Evolutionary conservation across 2,888 invertebrate species (phyloP), one percentile per base, ranked within the genome.

Genomic region (Standfussiana lucernea): DNA sequence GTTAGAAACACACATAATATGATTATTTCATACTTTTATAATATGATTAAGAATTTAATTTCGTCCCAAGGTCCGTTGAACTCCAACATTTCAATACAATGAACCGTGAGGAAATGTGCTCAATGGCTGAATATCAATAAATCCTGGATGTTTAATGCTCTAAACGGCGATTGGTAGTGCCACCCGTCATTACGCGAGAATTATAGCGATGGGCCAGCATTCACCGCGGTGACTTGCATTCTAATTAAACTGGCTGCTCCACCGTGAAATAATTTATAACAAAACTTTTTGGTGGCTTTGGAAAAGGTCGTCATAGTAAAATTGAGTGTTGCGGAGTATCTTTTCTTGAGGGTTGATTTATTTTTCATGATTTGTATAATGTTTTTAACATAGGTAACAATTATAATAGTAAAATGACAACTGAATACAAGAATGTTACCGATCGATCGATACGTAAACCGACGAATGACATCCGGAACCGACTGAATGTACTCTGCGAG

Each of bases 101-200:
- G 21, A 72, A 61, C 65, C 40, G 59, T 70, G 32, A 72, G 85
- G 72, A 82, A 85, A 72, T 79, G 85, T 70, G 79, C 66, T 70
- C 72, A 82, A 72, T 75, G 70, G 82, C 59, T 67, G 69, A 78
- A 72, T 84, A 70, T 82, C 82, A 66, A 75, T 84, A 84, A 84
- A 84, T 85, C 69, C 40, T 85, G 69, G 69, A 74, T 82, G 85
- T 84, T 82, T 84, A 84, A 84, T 82, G 83, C 79, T 70, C 74
- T 82, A 82, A 84, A 74, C 72, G 83, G 83, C 83, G 83, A 84
- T 83, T 84, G 85, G 83, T 82, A 84, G 75, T 82, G 72, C 83
- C 83, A 84, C 85, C 83, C 83, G 79, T 85, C 83, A 84, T 84
- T 84, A 85, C 72, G 74, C 72, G 79, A 82, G 85, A 84, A 85